These are phyloP conservation scores for Drosophila suboccidentalis DNA, from an alignment of 2,888 invertebrate genomes.

Conservation along the genomic window DNA sequence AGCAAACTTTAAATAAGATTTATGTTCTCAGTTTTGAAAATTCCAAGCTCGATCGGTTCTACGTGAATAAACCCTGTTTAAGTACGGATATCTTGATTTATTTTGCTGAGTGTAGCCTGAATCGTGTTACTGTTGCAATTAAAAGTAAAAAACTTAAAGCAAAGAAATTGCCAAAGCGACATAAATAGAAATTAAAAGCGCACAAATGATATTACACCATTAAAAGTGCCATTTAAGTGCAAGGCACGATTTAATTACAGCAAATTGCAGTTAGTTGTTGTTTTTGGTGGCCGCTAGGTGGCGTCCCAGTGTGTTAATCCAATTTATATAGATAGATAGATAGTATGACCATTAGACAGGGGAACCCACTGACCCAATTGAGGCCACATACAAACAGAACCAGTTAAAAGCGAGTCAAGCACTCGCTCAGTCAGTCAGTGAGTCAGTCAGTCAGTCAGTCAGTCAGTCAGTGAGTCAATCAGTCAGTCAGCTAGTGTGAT, in stretches of 20 bases:
- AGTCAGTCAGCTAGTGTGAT: slow-evolving; percentile 1
- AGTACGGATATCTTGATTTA: too few relatives aligned
- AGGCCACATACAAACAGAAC: slow-evolving; percentile 31
- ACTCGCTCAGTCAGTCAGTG: slow-evolving; percentile 16
- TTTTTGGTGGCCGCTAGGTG: slow-evolving; percentile 46
- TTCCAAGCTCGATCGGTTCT: too few relatives aligned
- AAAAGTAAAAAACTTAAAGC: slow-evolving; percentile 23
- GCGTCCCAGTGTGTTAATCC: slow-evolving; percentile 72
- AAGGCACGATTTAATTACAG: slow-evolving; percentile 74
- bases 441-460: slow-evolving; percentile 19
- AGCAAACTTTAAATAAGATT: too few relatives aligned
- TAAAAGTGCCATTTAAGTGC: slow-evolving; percentile 80
- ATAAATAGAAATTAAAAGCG: slow-evolving; percentile 78
- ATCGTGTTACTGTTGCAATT: slow-evolving; percentile 36
- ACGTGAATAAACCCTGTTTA: too few relatives aligned
- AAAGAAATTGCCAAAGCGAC: slow-evolving; percentile 71
- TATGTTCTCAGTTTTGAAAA: too few relatives aligned
- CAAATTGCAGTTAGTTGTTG: slow-evolving; percentile 64
- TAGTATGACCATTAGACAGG: slow-evolving; percentile 56
- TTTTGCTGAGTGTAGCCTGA: slow-evolving; percentile 3
- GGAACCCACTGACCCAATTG: slow-evolving; percentile 60
- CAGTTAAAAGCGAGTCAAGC: slow-evolving; percentile 22
- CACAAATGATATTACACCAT: slow-evolving; percentile 78
- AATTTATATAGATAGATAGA: slow-evolving; percentile 48
- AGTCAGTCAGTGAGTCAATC: slow-evolving; percentile 21